Evolutionary conservation across 2,797 vertebrate species (phyloP).

Genomic region (Erpetoichthys calabaricus): DNA sequence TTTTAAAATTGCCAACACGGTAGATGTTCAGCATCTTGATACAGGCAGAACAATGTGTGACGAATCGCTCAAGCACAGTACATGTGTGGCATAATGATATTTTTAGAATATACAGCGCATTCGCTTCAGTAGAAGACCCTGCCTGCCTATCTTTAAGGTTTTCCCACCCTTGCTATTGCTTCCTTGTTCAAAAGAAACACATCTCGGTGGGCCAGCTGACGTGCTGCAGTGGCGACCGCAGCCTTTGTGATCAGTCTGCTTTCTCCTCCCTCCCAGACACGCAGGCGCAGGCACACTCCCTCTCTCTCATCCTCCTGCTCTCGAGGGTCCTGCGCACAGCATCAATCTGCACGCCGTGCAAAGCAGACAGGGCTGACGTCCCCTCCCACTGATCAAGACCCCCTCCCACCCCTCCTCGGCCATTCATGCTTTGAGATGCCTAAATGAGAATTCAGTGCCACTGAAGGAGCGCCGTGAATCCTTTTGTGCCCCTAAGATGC

Average conservation of each 20-base stretch:
- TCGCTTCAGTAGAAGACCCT: too few species aligned
- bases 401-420: constrained; percentile 25
- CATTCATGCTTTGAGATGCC: constrained; percentile 67
- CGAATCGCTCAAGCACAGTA: too few species aligned
- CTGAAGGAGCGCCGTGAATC: constrained; percentile 23
- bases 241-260: constrained; percentile 56
- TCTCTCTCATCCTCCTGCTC: constrained; percentile 16
- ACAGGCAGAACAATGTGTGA: too few species aligned
- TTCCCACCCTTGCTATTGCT: not conserved
- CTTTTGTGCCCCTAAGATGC: constrained; percentile 57
- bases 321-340: constrained; percentile 46
- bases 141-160: too few species aligned
- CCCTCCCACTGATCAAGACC: constrained; percentile 29
- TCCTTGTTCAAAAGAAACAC: constrained; percentile 35
- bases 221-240: constrained; percentile 73
- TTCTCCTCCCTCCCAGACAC: constrained; percentile 29
- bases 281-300: constrained; percentile 4
- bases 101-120: too few species aligned
- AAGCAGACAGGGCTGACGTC: constrained; percentile 48
- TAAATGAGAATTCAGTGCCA: constrained; percentile 41
- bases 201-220: constrained; percentile 49
- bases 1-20: too few species aligned
- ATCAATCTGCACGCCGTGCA: constrained; percentile 57
- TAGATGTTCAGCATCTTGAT: too few species aligned
- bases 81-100: too few species aligned